Evolutionary conservation across 2,113 vertebrate genomes (phyloP).

Genomic region (Cichladusa arquata): DNA sequence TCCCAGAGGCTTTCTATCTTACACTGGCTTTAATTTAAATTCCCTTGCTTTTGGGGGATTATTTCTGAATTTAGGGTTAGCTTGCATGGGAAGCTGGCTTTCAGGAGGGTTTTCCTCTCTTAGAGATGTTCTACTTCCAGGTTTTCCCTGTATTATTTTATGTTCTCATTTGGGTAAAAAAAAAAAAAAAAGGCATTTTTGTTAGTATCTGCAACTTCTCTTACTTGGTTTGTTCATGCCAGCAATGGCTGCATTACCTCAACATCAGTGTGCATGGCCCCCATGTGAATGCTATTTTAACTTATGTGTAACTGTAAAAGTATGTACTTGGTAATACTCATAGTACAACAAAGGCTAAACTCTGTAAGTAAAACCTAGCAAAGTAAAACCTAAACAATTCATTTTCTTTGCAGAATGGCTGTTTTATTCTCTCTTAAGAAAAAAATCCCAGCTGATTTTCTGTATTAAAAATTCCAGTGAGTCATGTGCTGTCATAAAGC

Average conservation of each 20-base stretch:
- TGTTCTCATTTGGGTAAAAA: neutral
- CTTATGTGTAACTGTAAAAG: neutral
- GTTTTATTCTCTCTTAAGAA: neutral
- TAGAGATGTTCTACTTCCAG: neutral
- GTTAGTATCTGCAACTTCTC: neutral
- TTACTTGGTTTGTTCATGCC: neutral
- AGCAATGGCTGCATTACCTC: neutral
- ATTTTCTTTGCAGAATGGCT: neutral
- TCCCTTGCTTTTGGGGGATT: neutral
- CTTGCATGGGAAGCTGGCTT: neutral
- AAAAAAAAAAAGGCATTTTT: neutral
- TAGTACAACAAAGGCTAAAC: neutral
- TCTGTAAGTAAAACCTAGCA: neutral
- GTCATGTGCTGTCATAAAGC: neutral
- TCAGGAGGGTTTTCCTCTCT: neutral
- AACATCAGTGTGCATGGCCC: neutral
- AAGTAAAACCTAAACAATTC: neutral
- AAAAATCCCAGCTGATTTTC: neutral
- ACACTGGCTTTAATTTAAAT: slow-evolving; percentile 19
- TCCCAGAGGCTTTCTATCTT: slow-evolving; percentile 25
- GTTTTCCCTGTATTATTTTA: neutral
- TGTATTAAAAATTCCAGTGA: neutral
- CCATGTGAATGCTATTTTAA: neutral
- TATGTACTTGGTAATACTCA: neutral
- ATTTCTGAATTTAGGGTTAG: slow-evolving; percentile 32